phyloP scores from a whole-genome alignment of 1,140 invertebrate species.

The Diorhabda carinulata region DNA sequence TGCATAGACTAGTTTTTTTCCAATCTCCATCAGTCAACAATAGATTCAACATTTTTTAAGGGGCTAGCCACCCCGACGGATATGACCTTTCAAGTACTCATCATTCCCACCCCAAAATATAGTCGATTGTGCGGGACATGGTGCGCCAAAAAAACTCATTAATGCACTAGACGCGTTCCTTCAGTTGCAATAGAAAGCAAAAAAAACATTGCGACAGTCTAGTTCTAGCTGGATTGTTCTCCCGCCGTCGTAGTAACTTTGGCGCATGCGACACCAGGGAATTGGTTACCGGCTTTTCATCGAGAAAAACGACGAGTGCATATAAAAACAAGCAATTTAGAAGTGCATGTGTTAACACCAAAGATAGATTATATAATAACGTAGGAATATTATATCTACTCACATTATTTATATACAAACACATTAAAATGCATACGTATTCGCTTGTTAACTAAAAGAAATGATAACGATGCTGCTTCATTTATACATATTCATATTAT shows the following conservation, averaged over 20 bases:
- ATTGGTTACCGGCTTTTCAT: constrained; percentile 17
- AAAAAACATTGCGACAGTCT: constrained; percentile 2
- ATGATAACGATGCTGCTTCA: background rate
- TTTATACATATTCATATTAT: too few relatives aligned
- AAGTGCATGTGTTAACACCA: background rate
- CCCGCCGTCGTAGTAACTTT: background rate
- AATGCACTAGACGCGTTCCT: background rate
- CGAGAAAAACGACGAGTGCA: constrained; percentile 12
- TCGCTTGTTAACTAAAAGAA: background rate
- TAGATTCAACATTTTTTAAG: constrained; percentile 6
- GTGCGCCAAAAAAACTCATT: constrained; percentile 13
- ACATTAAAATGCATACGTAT: too few relatives aligned
- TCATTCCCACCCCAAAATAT: constrained; percentile 7
- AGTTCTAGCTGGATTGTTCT: constrained; percentile 5
- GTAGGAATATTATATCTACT: background rate
- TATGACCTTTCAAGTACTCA: constrained; percentile 5
- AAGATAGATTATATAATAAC: background rate
- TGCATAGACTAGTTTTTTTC: constrained; percentile 6
- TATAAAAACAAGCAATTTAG: background rate
- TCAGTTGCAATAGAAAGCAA: background rate
- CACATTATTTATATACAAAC: background rate
- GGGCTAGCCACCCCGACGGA: constrained; percentile 10
- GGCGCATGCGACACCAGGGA: constrained; percentile 13
- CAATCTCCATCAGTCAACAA: constrained; percentile 7
- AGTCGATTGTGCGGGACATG: constrained; percentile 8